These are phyloP conservation scores for Vimba vimba DNA, from an alignment of 2,113 vertebrate species.

Conservation along the genomic window DNA sequence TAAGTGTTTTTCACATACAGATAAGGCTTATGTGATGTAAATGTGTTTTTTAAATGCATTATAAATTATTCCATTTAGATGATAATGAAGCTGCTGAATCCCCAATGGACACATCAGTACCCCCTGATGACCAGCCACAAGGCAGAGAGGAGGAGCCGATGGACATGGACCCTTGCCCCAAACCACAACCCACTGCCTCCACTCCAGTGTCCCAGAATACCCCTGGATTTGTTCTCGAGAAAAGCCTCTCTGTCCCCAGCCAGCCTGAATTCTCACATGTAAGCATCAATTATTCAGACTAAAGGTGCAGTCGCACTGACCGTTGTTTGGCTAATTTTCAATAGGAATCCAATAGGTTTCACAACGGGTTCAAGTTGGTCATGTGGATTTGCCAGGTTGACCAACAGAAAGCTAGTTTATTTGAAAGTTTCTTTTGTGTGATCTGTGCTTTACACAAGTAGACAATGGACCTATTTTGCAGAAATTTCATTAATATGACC, in stretches of 20 bases:
- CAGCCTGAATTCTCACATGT: constrained; percentile 96
- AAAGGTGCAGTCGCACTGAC: background rate
- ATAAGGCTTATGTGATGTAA: background rate
- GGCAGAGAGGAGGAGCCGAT: constrained; percentile 65
- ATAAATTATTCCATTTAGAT: constrained; percentile 2
- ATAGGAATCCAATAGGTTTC: background rate
- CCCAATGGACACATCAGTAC: constrained; percentile 75
- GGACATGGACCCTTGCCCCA: constrained; percentile 64
- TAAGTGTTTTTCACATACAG: constrained; percentile 58
- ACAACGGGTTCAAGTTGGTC: too few species aligned
- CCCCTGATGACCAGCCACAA: constrained; percentile 63
- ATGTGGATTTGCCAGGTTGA: background rate
- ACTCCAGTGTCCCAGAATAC: constrained; percentile 83
- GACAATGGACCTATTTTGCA: background rate
- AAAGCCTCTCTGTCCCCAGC: constrained; percentile 79
- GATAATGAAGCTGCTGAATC: constrained; percentile 68
- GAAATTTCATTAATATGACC: background rate
- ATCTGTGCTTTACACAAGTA: background rate
- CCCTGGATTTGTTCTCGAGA: constrained; percentile 76
- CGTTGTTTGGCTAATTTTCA: background rate
- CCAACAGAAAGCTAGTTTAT: background rate
- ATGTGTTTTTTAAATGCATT: background rate
- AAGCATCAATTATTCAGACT: constrained; percentile 55
- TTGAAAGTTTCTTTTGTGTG: background rate
- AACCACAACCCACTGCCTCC: constrained; percentile 75